These are phyloP conservation scores for Chrysina gloriosa DNA, from an alignment of 2,888 invertebrate species.

Conservation along the genomic window DNA sequence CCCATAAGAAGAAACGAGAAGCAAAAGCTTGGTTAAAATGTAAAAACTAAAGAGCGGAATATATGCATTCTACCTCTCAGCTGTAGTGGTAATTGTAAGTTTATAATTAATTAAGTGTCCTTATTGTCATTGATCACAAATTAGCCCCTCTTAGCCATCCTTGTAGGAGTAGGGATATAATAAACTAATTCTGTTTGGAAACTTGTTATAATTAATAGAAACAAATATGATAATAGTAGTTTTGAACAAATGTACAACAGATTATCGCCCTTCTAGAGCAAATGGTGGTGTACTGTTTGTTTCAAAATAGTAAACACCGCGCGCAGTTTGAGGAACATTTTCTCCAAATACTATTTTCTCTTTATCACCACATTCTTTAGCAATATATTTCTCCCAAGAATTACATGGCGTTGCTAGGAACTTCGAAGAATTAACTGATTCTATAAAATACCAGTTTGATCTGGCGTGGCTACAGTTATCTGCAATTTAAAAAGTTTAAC, in stretches of 20 bases:
- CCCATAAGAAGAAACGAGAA: no score
- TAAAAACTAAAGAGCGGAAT: no score
- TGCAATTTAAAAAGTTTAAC: constrained; percentile 52
- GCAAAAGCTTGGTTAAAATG: no score
- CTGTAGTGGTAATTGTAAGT: no score
- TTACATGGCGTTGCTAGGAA: constrained; percentile 61
- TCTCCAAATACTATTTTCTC: constrained; percentile 52
- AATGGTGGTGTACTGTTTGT: constrained; percentile 26
- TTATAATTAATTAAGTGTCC: no score
- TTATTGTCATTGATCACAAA: no score
- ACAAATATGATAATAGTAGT: no score
- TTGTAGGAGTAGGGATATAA: no score
- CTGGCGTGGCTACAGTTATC: constrained; percentile 67
- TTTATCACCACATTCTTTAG: constrained; percentile 54
- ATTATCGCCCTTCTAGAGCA: constrained; percentile 4
- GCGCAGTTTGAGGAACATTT: constrained; percentile 45
- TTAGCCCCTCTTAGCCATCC: no score
- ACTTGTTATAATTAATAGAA: neutral
- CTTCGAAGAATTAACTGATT: constrained; percentile 63
- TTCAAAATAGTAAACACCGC: constrained; percentile 52
- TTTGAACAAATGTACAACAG: neutral
- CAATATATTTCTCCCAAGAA: constrained; percentile 59
- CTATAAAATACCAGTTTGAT: constrained; percentile 65
- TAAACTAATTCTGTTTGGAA: neutral
- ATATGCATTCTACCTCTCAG: no score